Base-by-base conservation (phyloP, 2,797 vertebrate genomes). In the Chloroceryle amazona region DNA sequence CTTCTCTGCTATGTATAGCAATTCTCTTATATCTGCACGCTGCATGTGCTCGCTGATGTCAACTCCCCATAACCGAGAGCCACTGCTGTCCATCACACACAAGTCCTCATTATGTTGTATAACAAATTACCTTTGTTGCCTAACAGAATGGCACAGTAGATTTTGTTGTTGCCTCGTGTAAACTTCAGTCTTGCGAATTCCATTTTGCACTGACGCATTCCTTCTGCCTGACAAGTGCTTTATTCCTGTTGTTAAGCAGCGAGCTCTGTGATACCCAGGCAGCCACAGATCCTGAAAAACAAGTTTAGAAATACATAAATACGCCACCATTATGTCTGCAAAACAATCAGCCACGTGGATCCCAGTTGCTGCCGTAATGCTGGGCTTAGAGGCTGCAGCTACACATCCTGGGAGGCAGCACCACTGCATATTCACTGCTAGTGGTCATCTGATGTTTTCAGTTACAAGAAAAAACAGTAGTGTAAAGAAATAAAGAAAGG, bases 81-180 rank as follows among this genome's bases (percentile, higher is more conserved):
- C 76, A 39, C 80, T 1, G 35, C 94, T 12, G 4, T 51, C 87
- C 49, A 22, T 55, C 94, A 63, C 76, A 90, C 91, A 96, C 91
- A 96, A 96, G 67, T 80, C 93, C 85, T 94, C 85, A 94, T 95
- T 94, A 96, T 95, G 91, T 94, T 94, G 90, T 85, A 94, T 67
- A 96, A 96, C 94, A 97, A 96, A 93, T 96, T 91, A 97, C 94
- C 94, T 95, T 96, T 96, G 96, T 96, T 96, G 94, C 73, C 82
- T 19, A 73, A 74, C 87, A 94, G 94, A 95, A 95, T 11, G 68
- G 94, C 89, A 95, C 95, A 95, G 94, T 93, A 65, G 87, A 94
- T 93, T 96, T 96, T 93, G 96, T 90, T 96, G 87, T 91, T 86
- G 87, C 66, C 95, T 91, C 14, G 0, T 72, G 71, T 90, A 94